Base-by-base conservation (phyloP, 2,888 invertebrate species). In the Pemphredon lugubris region DNA sequence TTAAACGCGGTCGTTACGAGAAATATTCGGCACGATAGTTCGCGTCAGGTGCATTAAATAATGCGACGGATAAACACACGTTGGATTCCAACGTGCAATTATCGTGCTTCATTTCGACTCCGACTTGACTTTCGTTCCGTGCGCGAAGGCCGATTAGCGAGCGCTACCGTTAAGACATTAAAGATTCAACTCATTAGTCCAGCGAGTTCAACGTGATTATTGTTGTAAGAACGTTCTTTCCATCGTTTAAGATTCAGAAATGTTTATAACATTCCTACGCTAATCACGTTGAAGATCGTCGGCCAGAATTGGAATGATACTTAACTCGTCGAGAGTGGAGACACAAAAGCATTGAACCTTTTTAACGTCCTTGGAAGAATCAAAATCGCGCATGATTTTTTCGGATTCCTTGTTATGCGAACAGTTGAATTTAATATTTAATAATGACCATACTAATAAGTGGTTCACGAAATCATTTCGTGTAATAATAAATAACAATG, bases 131-230 rank as follows among this genome's bases (percentile, higher is more conserved):
- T 58, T 51, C 26, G 14, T 13, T 59, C 39, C 11, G 32, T n/a
- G 42, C 34, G 37, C 51, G 42, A 40, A 11, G 32, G 7, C 26
- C 14, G 57, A 59, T 73, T 67, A 69, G 48, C 18, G 42, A 60
- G 16, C 13, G 42, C 63, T 53, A 69, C 63, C 68, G 74, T 77
- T 74, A 75, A 59, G 23, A 26, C 64, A 63, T 74, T 77, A 57
- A n/a, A 57, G 40, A 60, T 65, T 59, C 64, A 21, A 53, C 50
- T 65, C 61, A 60, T 70, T 71, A 68, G 30, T 30, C 1, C 9
- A 1, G 16, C 26, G n/a, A 9, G 48, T 37, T 58, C 32, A 21
- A 20, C 44, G 44, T 39, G 65, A 65, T 60, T 51, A 64, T 75
- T 51, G 58, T 69, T 60, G 50, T 39, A 47, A 53, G 30, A 26